A percentile compares a stretch with the other conserved stretches of the same genome.
Evolutionary conservation across 1,140 invertebrate genomes (phyloP).

Genomic region (Cecropterus lyciades): DNA sequence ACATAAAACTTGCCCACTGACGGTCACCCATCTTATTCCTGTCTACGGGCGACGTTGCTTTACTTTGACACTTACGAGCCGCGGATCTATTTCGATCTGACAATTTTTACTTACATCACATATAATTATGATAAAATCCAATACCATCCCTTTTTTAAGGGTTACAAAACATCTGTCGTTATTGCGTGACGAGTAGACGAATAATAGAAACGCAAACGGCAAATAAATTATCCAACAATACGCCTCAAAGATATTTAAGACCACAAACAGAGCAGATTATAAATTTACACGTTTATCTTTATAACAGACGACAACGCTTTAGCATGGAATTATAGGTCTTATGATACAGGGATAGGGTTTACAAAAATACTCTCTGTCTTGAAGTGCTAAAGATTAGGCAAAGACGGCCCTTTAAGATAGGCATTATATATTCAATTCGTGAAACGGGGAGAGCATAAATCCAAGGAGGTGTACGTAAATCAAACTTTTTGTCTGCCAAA

Average conservation of each 20-base stretch:
- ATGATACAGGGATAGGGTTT: constrained; percentile 8
- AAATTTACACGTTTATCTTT: constrained; percentile 24
- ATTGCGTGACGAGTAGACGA: background rate
- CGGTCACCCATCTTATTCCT: too few species aligned
- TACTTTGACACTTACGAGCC: too few species aligned
- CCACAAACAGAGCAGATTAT: constrained; percentile 29
- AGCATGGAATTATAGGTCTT: constrained; percentile 11
- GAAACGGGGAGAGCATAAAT: constrained; percentile 62
- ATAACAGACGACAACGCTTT: too few species aligned
- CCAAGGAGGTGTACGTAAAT: constrained; percentile 58
- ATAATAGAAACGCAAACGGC: constrained; percentile 6
- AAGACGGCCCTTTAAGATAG: constrained; percentile 39
- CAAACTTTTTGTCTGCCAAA: constrained; percentile 65
- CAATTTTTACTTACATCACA: too few species aligned
- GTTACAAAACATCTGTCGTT: too few species aligned
- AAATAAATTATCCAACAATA: constrained; percentile 22
- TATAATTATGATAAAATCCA: too few species aligned
- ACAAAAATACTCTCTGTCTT: constrained; percentile 1
- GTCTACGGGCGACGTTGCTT: too few species aligned
- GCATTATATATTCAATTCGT: constrained; percentile 70
- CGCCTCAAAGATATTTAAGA: constrained; percentile 17
- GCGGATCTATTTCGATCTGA: too few species aligned
- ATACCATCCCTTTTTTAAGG: too few species aligned
- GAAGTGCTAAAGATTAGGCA: constrained; percentile 33
- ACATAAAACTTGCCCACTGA: too few species aligned